Base-by-base conservation (phyloP, 2,888 invertebrate genomes). In the Girardia tigrina region DNA sequence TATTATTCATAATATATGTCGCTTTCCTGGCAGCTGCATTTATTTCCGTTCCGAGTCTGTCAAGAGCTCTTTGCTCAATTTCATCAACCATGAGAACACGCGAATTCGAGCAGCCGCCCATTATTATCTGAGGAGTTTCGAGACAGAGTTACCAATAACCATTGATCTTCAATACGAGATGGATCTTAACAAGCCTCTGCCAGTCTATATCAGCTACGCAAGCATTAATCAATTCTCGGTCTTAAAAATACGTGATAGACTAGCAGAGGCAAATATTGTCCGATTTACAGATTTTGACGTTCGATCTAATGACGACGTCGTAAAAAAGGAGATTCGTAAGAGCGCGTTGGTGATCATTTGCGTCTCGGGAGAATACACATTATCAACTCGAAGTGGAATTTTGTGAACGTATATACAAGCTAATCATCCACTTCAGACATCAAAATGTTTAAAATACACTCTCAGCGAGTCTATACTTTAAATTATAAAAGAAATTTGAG, bases 1-100 rank as follows among this genome's bases (percentile, higher is more conserved):
- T 76, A 82, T 82, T 23, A 78, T 82, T 56, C 82, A 82, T 77
- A 82, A 82, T 77, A 80, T 82, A 12, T 80, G 80, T n/a, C 78
- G 81, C 28, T 80, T 79, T 28, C 80, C 81, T 2, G 81, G 80
- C 26, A 80, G 80, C 72, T 80, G 80, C 69, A 79, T 80, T 70
- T 77, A 79, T 42, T 82, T 82, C 79, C 80, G 80, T 72, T 81
- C 81, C 16, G 75, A 75, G 6, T 12, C 75, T 14, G 75, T 75
- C 6, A 75, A 75, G 23, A 23, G 75, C 14, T 23, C 75, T 16
- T 27, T 75, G 4, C n/a, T 76, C 28, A 14, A 76, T 29, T 28
- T 75, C 28, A 27, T 42, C 4, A 28, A 76, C 6, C n/a, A n/a
- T n/a, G n/a, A n/a, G n/a, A n/a, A n/a, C n/a, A n/a, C n/a, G n/a